phyloP scores from a whole-genome alignment of 2,888 invertebrate species.

The Coelinius sp. region DNA sequence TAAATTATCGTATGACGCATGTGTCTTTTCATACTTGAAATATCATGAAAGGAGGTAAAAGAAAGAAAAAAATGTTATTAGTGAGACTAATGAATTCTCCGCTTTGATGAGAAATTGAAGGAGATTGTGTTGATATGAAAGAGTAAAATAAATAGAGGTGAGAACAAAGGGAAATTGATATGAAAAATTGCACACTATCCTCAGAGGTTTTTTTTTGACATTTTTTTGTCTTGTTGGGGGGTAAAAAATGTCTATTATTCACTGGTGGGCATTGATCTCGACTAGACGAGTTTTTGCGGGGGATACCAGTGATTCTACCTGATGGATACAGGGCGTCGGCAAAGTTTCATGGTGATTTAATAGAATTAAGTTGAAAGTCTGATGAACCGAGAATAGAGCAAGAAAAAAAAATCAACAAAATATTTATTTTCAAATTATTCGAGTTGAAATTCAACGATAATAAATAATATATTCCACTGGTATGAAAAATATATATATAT shows the following conservation, averaged over 20 bases:
- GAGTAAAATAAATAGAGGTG: neutral
- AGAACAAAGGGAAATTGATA: neutral
- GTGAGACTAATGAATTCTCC: neutral
- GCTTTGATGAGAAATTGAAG: neutral
- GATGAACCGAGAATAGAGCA: neutral
- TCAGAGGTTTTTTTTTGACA: neutral
- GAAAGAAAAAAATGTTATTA: slow-evolving; percentile 11
- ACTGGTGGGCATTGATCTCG: neutral
- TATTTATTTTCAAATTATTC: no score
- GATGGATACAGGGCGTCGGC: neutral
- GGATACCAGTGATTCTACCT: neutral
- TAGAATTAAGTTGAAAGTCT: no score
- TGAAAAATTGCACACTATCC: neutral
- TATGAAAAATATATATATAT: neutral
- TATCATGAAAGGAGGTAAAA: neutral
- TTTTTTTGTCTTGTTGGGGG: neutral
- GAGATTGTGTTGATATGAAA: neutral
- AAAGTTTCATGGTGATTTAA: neutral
- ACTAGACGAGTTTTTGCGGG: slow-evolving; percentile 9
- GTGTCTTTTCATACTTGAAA: neutral
- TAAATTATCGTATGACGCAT: slow-evolving; percentile 13
- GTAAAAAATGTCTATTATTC: neutral
- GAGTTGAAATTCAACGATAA: no score
- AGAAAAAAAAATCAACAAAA: neutral
- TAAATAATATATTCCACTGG: neutral